Conservation (phyloP, 30 jellyfish, hydroid and myxozoan species). For the Aurelia sp. region DNA sequence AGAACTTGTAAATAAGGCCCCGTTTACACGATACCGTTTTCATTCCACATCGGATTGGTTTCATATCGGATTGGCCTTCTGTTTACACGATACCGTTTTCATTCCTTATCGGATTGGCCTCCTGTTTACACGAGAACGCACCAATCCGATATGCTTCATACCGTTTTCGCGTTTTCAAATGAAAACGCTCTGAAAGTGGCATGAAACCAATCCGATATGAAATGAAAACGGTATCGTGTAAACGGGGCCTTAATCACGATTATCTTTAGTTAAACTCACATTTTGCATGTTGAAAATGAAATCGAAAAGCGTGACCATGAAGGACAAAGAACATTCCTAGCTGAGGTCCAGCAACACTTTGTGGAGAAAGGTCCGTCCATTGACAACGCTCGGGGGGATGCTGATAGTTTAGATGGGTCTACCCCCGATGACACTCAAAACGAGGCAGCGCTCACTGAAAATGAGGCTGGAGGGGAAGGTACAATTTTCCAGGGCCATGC, state of each 20-base stretch:
- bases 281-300: conserved; percentile 16
- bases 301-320: background rate
- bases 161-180: too few relatives aligned
- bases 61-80: too few relatives aligned
- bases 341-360: conserved; percentile 6
- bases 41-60: too few relatives aligned
- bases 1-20: conserved; percentile 10
- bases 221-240: too few relatives aligned
- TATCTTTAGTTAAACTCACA: background rate
- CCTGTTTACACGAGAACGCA: too few relatives aligned
- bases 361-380: conserved; percentile 17
- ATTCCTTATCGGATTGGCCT: too few relatives aligned
- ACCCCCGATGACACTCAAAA: background rate
- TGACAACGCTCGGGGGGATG: conserved; percentile 5
- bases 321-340: background rate
- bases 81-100: too few relatives aligned
- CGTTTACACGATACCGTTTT: too few relatives aligned
- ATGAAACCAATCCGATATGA: too few relatives aligned
- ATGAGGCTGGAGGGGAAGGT: conserved; percentile 3
- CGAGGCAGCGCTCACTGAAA: background rate
- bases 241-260: too few relatives aligned
- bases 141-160: too few relatives aligned
- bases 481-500: conserved; percentile 14
- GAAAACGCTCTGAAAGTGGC: too few relatives aligned
- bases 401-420: conserved; percentile 12